Percentiles rank a stretch among this genome's conserved stretches.
phyloP scores from a whole-genome alignment of 1,140 invertebrate genomes.

The Mycetomoellerius zeteki region DNA sequence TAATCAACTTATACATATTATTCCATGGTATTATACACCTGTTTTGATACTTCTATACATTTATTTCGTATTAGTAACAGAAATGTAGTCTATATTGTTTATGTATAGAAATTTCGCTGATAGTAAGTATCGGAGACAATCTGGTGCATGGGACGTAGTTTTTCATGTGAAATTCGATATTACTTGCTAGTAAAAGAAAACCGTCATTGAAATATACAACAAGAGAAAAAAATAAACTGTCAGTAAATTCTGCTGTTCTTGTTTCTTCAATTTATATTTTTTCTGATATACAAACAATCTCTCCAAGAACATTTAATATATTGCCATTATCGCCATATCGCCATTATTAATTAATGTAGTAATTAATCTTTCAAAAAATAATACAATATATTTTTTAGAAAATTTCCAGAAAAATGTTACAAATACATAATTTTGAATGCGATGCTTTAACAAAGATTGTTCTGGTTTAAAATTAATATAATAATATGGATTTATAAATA shows the following conservation, averaged over 20 bases:
- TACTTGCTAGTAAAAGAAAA: neutral
- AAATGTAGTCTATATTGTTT: neutral
- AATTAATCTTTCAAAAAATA: slow-evolving; percentile 19
- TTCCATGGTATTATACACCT: neutral
- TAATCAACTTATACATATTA: neutral
- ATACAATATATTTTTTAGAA: neutral
- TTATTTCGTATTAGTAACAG: neutral
- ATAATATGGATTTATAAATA: neutral
- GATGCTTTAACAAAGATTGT: neutral
- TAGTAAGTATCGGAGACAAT: slow-evolving; percentile 2
- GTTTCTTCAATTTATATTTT: neutral
- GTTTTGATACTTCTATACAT: neutral
- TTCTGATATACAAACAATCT: neutral
- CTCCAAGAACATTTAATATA: neutral
- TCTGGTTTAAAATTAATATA: neutral
- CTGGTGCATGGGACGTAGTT: neutral
- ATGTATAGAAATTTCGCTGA: slow-evolving; percentile 5
- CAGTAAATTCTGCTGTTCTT: neutral
- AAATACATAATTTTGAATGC: neutral
- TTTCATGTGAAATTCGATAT: slow-evolving; percentile 1
- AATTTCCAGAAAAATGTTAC: neutral
- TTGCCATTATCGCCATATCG: neutral
- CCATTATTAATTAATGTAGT: neutral
- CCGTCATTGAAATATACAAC: neutral
- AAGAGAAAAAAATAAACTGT: slow-evolving; percentile 25